A percentile compares a stretch with the other conserved stretches of the same genome.
Evolutionary conservation across 2,888 invertebrate species (phyloP).

Genomic region (Phortica magna): DNA sequence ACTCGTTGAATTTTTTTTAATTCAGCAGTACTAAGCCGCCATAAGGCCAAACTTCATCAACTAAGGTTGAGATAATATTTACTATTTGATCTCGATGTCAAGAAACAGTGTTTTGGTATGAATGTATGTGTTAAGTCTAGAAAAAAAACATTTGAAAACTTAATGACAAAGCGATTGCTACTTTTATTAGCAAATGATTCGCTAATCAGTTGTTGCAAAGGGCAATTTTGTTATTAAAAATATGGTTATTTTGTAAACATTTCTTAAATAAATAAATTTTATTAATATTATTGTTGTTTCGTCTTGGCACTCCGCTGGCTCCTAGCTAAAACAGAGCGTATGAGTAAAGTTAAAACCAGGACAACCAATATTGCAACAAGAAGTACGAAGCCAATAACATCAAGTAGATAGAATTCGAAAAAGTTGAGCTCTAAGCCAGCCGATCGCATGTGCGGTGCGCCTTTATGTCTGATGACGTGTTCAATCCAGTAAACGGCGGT

Average conservation of each 20-base stretch:
- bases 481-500: constrained; percentile 77
- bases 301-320: not conserved
- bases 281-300: not conserved
- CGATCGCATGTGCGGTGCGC: constrained; percentile 72
- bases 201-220: too few species aligned
- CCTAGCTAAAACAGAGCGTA: not conserved
- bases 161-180: too few species aligned
- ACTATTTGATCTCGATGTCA: too few species aligned
- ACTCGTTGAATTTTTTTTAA: too few species aligned
- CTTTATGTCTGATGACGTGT: constrained; percentile 75
- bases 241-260: not conserved
- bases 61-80: too few species aligned
- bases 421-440: constrained; percentile 68
- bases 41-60: too few species aligned
- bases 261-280: not conserved
- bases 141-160: too few species aligned
- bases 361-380: not conserved
- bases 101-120: too few species aligned
- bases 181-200: too few species aligned
- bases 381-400: constrained; percentile 53
- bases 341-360: not conserved
- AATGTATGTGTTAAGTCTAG: too few species aligned
- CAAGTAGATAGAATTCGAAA: constrained; percentile 74
- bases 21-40: too few species aligned
- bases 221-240: not conserved